Evolutionary conservation across 2,797 vertebrate species (phyloP).

Genomic region (Chromobotia macracanthus): DNA sequence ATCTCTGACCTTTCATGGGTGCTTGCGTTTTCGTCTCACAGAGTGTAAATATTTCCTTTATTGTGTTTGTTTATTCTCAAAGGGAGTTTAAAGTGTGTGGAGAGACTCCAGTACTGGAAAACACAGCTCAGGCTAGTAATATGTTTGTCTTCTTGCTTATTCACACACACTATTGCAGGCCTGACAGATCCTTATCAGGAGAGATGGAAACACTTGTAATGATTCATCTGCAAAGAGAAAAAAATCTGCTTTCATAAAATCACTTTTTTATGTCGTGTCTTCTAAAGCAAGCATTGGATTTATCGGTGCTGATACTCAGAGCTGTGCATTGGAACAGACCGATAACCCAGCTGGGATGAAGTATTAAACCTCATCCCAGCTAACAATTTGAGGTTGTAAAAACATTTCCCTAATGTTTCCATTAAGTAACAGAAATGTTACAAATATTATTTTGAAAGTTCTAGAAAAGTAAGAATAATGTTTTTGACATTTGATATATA

Average conservation of each 20-base stretch:
- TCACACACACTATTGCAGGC: constrained; percentile 9
- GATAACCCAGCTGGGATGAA: neutral
- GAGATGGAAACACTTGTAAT: neutral
- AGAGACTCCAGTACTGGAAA: neutral
- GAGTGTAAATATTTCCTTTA: neutral
- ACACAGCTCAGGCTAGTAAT: constrained; percentile 19
- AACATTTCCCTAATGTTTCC: too few species aligned
- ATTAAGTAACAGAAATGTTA: too few species aligned
- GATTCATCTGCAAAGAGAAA: neutral
- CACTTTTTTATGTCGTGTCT: neutral
- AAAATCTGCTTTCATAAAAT: neutral
- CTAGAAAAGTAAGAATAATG: too few species aligned
- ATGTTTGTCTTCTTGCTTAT: constrained; percentile 41
- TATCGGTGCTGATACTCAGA: neutral
- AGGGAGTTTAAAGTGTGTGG: neutral
- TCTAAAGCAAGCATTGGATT: neutral
- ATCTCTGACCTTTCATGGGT: neutral
- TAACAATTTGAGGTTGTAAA: too few species aligned
- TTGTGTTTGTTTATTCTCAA: neutral
- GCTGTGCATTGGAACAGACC: neutral
- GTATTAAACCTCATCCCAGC: neutral
- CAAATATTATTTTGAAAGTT: too few species aligned
- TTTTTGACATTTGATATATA: too few species aligned
- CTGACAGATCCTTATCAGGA: constrained; percentile 16
- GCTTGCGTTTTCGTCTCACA: neutral